These are phyloP conservation scores for Blennius ocellaris DNA, from an alignment of 2,113 vertebrate species.

Conservation along the genomic window DNA sequence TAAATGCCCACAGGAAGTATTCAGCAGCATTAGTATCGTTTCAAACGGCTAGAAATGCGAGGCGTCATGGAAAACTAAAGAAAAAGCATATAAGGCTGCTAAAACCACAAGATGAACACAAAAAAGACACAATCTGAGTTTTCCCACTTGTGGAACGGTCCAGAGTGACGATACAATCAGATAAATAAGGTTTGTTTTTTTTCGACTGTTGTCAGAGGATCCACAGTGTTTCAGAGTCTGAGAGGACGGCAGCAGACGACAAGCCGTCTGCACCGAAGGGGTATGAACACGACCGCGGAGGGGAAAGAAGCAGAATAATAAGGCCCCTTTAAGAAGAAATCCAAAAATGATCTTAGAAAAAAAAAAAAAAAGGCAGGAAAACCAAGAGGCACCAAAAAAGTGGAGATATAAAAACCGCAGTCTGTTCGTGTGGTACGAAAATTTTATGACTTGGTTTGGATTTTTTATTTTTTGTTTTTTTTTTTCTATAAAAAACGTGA, in stretches of 20 bases:
- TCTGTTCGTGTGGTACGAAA: constrained; percentile 74
- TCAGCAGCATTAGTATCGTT: no score
- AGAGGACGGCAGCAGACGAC: constrained; percentile 12
- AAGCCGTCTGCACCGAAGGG: neutral
- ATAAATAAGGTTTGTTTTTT: constrained; percentile 33
- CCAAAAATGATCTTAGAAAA: neutral
- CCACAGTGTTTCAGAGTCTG: constrained; percentile 56
- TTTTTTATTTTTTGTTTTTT: no score
- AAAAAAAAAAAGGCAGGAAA: constrained; percentile 41
- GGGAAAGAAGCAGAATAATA: constrained; percentile 65
- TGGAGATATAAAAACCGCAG: constrained; percentile 71
- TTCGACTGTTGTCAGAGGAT: constrained; percentile 23
- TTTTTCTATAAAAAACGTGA: constrained; percentile 62
- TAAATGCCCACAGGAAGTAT: no score
- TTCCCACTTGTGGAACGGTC: constrained; percentile 11
- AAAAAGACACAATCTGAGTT: neutral
- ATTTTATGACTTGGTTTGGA: constrained; percentile 33
- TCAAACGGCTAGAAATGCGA: no score
- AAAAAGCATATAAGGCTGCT: neutral
- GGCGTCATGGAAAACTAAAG: neutral
- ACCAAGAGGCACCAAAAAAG: constrained; percentile 69
- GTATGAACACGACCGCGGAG: constrained; percentile 75
- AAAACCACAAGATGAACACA: constrained; percentile 2
- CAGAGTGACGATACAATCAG: constrained; percentile 19
- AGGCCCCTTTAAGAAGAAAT: constrained; percentile 70